Evolutionary conservation across 2,888 invertebrate species (phyloP).

Genomic region (Hydraecia micacea): DNA sequence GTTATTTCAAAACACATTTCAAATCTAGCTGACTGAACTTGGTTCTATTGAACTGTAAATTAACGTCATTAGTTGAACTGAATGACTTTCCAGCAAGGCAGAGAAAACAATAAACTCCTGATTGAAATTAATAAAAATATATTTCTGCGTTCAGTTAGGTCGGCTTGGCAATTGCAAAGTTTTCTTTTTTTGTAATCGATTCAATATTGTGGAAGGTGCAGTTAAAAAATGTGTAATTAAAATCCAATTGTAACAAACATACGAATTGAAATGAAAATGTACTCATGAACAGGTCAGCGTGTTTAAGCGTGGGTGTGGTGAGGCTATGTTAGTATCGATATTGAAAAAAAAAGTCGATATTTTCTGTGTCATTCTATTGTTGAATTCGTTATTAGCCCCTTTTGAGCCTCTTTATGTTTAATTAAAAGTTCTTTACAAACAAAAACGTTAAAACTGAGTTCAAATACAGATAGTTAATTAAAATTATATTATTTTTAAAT

Average conservation of each 20-base stretch:
- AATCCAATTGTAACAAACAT: constrained; percentile 19
- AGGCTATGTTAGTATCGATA: constrained; percentile 4
- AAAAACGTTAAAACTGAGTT: neutral
- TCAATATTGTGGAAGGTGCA: constrained; percentile 7
- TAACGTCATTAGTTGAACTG: constrained; percentile 46
- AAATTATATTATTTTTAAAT: neutral
- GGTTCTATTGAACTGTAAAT: constrained; percentile 52
- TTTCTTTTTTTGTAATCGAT: constrained; percentile 5
- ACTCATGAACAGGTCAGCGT: neutral
- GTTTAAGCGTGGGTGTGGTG: too few relatives aligned
- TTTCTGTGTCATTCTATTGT: neutral
- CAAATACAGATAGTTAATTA: neutral
- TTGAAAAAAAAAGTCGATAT: neutral
- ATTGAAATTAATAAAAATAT: constrained; percentile 15
- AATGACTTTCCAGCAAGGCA: constrained; percentile 32
- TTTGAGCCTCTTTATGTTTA: neutral
- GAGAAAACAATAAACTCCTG: constrained; percentile 17
- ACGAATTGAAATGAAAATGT: constrained; percentile 31
- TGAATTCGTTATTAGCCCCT: neutral
- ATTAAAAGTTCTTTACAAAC: neutral
- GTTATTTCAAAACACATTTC: constrained; percentile 56
- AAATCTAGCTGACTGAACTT: constrained; percentile 37
- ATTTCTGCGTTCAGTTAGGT: constrained; percentile 4
- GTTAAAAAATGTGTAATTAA: constrained; percentile 15
- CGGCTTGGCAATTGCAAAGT: neutral